Conservation (phyloP, 2,113 vertebrate species). For the Cyprinodon brontotheroides region DNA sequence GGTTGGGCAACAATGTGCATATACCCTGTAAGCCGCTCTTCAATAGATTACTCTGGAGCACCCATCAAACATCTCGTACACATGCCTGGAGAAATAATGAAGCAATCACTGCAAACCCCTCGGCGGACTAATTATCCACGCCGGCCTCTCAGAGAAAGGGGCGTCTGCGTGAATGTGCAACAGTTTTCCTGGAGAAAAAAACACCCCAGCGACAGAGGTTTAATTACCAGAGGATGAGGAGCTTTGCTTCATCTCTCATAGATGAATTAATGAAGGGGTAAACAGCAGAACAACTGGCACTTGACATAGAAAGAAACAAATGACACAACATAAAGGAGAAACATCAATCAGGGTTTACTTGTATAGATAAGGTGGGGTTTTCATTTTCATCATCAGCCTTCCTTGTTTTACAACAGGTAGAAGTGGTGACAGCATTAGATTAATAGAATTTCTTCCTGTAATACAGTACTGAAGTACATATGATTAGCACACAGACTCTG, state of each 20-base stretch:
- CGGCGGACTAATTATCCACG: constrained; percentile 67
- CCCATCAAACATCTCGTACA: constrained; percentile 61
- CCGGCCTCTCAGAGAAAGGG: constrained; percentile 17
- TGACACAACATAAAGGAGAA: constrained; percentile 26
- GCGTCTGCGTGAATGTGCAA: not conserved
- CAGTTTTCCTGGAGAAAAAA: constrained; percentile 20
- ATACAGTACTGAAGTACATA: constrained; percentile 1
- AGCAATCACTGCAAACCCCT: constrained; percentile 74
- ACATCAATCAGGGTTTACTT: constrained; percentile 34
- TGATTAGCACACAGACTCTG: constrained; percentile 3
- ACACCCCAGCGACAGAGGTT: constrained; percentile 56
- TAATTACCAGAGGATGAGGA: constrained; percentile 67
- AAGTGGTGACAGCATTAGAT: constrained; percentile 14
- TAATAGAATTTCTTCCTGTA: constrained; percentile 16
- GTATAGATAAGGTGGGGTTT: constrained; percentile 41
- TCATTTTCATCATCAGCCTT: not conserved
- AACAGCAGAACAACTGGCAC: constrained; percentile 50
- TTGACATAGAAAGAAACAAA: constrained; percentile 38
- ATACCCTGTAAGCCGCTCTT: constrained; percentile 36
- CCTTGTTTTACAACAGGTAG: constrained; percentile 20
- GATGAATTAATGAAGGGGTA: constrained; percentile 69
- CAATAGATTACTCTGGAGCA: constrained; percentile 58
- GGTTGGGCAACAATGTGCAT: constrained; percentile 17
- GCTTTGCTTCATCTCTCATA: constrained; percentile 60
- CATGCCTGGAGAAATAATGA: constrained; percentile 73